phyloP scores from a whole-genome alignment of 2,113 vertebrate species.

The Sinocyclocheilus maitianheensis region DNA sequence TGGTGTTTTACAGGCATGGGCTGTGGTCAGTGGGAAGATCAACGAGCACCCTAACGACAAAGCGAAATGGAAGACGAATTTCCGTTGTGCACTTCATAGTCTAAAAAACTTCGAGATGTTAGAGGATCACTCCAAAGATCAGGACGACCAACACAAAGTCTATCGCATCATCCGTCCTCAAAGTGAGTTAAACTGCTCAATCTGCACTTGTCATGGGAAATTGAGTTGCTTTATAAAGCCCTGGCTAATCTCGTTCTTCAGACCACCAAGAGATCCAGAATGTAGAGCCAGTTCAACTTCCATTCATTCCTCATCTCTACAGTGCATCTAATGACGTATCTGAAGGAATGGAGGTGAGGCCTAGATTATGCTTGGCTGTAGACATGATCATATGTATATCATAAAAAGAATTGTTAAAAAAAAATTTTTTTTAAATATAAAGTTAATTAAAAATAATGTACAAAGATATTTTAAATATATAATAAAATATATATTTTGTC shows the following conservation, averaged over 20 bases:
- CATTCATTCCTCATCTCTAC: slow-evolving; percentile 59
- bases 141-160: slow-evolving; percentile 83
- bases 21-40: slow-evolving; percentile 80
- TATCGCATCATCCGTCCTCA: slow-evolving; percentile 70
- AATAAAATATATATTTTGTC: no score
- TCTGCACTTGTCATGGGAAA: not conserved
- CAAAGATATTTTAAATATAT: no score
- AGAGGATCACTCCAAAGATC: slow-evolving; percentile 75
- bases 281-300: slow-evolving; percentile 37
- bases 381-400: no score
- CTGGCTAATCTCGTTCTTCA: not conserved
- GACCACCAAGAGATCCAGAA: slow-evolving; percentile 43
- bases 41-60: slow-evolving; percentile 67
- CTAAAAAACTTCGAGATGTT: slow-evolving; percentile 75
- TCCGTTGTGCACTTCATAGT: slow-evolving; percentile 87
- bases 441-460: no score
- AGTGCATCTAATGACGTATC: slow-evolving; percentile 44
- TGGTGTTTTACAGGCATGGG: slow-evolving; percentile 80
- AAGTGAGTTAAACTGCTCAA: slow-evolving; percentile 56
- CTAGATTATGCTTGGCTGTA: no score
- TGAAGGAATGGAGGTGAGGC: slow-evolving; percentile 41
- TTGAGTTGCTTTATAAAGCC: not conserved
- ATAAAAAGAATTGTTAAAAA: no score
- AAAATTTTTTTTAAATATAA: no score
- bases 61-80: slow-evolving; percentile 92